These are phyloP conservation scores for Ceratina australensis DNA, from an alignment of 1,140 invertebrate species.

Conservation along the genomic window DNA sequence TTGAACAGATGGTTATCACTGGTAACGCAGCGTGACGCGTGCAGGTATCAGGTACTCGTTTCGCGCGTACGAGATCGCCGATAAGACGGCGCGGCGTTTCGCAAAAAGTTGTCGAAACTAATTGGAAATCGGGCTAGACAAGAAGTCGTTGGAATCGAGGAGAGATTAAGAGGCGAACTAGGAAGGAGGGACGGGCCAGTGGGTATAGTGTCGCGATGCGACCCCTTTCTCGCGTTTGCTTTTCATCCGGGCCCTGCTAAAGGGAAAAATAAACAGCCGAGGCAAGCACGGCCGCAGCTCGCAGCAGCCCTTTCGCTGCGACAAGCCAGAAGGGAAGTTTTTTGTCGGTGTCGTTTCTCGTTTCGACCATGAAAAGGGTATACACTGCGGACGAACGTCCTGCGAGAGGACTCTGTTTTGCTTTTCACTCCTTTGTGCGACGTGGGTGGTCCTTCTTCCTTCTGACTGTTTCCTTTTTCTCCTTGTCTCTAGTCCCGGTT, in stretches of 20 bases:
- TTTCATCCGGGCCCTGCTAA: slow-evolving; percentile 22
- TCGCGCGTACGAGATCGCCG: background rate
- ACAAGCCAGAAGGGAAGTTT: slow-evolving; percentile 3
- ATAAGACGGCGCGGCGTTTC: slow-evolving; percentile 15
- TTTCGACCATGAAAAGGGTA: slow-evolving; percentile 28
- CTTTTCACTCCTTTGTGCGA: slow-evolving; percentile 32
- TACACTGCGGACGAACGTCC: slow-evolving; percentile 10
- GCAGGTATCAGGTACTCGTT: background rate
- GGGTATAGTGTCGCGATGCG: background rate
- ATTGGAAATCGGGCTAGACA: slow-evolving; percentile 10
- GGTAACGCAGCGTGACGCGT: background rate
- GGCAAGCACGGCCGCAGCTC: background rate
- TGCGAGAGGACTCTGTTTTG: slow-evolving; percentile 37
- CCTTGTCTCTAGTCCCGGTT: background rate
- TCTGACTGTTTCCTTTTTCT: background rate
- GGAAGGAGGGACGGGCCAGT: background rate
- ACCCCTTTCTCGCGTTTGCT: slow-evolving; percentile 26
- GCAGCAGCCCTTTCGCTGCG: slow-evolving; percentile 18
- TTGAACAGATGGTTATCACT: background rate
- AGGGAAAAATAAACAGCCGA: slow-evolving; percentile 42
- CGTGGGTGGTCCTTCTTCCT: slow-evolving; percentile 35
- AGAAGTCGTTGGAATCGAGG: background rate
- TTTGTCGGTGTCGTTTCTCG: slow-evolving; percentile 47
- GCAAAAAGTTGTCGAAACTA: background rate
- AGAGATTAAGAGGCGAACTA: background rate